A percentile compares a stretch with the other conserved stretches of the same genome.
These are phyloP conservation scores for Bungarus multicinctus DNA, from an alignment of 2,113 vertebrate genomes.

Conservation along the genomic window DNA sequence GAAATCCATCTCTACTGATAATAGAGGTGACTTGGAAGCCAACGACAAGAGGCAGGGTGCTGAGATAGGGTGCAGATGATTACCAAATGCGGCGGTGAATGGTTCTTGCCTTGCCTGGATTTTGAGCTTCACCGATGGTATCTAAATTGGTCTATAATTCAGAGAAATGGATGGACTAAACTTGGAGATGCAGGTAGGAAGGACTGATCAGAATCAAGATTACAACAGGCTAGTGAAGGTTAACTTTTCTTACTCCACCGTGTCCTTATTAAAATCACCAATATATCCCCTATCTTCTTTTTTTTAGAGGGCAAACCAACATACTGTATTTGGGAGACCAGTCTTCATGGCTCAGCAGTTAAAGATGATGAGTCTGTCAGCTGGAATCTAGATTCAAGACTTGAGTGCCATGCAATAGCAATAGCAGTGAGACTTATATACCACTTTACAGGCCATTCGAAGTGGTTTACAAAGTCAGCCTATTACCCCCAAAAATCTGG, in stretches of 20 bases:
- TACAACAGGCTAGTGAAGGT: background rate
- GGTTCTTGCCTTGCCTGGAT: background rate
- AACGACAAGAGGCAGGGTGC: background rate
- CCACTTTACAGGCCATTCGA: too few relatives aligned
- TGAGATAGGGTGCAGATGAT: background rate
- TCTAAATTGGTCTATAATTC: background rate
- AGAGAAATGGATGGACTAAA: background rate
- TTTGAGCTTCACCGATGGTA: background rate
- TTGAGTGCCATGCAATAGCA: background rate
- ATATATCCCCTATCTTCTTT: background rate
- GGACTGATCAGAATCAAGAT: background rate
- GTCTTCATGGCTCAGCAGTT: background rate
- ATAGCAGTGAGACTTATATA: too few relatives aligned
- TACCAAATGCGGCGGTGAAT: background rate
- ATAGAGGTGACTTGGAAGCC: background rate
- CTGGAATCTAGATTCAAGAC: background rate
- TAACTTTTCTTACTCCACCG: background rate
- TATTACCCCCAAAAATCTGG: too few relatives aligned
- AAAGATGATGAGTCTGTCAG: background rate
- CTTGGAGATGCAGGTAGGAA: background rate
- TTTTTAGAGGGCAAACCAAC: background rate
- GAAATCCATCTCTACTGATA: slow-evolving; percentile 1
- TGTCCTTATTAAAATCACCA: background rate
- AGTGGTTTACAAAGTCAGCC: too few relatives aligned
- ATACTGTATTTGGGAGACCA: background rate